Evolutionary conservation across 2,797 vertebrate genomes (phyloP).

Genomic region (Pogoniulus pusillus): DNA sequence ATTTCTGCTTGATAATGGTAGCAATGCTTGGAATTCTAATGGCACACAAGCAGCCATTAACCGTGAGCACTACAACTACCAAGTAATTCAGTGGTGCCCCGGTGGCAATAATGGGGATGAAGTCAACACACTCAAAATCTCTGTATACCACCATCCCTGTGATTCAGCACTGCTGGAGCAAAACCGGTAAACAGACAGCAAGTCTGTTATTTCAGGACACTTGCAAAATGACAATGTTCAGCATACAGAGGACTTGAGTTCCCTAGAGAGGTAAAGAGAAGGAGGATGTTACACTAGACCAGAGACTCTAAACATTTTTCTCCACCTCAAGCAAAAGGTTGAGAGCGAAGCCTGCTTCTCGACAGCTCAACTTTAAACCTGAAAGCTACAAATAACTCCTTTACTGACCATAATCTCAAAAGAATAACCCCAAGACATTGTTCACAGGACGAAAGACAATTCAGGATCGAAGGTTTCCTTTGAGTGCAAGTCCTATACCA

Average conservation of each 20-base stretch:
- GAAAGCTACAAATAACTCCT: not conserved
- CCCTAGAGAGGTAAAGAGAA: not conserved
- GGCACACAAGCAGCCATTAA: not conserved
- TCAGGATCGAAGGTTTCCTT: not conserved
- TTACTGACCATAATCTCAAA: not conserved
- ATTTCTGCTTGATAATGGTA: not conserved
- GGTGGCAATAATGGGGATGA: not conserved
- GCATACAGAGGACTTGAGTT: not conserved
- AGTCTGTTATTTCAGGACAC: not conserved
- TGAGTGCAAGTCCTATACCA: not conserved
- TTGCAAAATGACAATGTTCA: not conserved
- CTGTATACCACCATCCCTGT: not conserved
- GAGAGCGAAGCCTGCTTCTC: not conserved
- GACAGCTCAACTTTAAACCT: slow-evolving; percentile 1
- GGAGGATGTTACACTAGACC: not conserved
- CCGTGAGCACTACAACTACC: not conserved
- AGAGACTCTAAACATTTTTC: not conserved
- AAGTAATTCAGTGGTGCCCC: not conserved
- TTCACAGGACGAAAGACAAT: not conserved
- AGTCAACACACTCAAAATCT: not conserved
- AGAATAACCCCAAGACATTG: not conserved
- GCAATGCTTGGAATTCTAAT: not conserved
- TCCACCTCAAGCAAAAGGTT: not conserved
- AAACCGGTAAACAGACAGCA: not conserved
- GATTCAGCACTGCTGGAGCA: not conserved